phyloP scores from a whole-genome alignment of 2,888 invertebrate genomes.

The Drosophila sordidula region DNA sequence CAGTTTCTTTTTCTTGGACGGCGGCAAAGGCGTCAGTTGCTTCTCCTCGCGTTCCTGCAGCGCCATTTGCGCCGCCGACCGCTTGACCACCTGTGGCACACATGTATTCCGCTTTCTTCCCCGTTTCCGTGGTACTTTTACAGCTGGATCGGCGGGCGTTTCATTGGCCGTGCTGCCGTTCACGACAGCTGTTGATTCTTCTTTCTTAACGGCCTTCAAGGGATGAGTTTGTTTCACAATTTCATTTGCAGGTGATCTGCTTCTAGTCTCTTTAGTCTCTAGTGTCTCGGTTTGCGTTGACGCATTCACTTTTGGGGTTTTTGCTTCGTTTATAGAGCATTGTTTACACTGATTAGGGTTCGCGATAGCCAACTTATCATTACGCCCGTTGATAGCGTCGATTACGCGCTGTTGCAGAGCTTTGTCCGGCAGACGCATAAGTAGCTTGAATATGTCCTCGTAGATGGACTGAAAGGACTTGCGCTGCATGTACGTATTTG shows the following conservation, averaged over 20 bases:
- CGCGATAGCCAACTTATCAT: slow-evolving; percentile 60
- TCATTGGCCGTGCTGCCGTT: neutral
- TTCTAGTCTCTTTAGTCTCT: slow-evolving; percentile 30
- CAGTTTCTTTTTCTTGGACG: slow-evolving; percentile 34
- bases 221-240: neutral
- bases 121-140: slow-evolving; percentile 54
- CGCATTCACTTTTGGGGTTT: slow-evolving; percentile 38
- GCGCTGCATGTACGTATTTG: slow-evolving; percentile 65
- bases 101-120: slow-evolving; percentile 76
- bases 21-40: slow-evolving; percentile 61
- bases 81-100: slow-evolving; percentile 79
- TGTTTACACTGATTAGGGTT: slow-evolving; percentile 50
- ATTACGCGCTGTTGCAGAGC: slow-evolving; percentile 79
- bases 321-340: slow-evolving; percentile 38
- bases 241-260: neutral
- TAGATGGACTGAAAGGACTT: slow-evolving; percentile 70
- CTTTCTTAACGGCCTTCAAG: slow-evolving; percentile 10
- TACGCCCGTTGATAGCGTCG: slow-evolving; percentile 79
- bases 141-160: neutral
- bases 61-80: slow-evolving; percentile 71
- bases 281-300: slow-evolving; percentile 62
- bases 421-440: slow-evolving; percentile 80
- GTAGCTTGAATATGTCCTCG: slow-evolving; percentile 77
- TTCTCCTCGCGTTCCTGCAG: slow-evolving; percentile 70
- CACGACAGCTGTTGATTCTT: neutral